Base-by-base conservation (phyloP, 1,140 invertebrate species). In the Drosophila triauraria region DNA sequence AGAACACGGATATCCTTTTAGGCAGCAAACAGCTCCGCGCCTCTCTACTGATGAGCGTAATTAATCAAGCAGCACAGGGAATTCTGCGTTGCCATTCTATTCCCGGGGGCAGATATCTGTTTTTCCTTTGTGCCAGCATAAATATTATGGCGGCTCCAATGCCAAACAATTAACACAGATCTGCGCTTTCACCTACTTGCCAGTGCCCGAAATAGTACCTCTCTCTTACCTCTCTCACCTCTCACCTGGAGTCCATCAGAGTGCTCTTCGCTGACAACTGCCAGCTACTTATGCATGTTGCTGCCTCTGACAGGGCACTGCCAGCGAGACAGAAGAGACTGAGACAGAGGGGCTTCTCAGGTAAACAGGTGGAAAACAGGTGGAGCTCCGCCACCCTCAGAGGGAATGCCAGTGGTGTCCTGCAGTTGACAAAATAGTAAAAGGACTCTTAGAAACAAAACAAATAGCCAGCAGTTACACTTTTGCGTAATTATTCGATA, bases 201-300 rank as follows among this genome's bases (percentile, higher is more conserved):
- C 48, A 25, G 20, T n/a, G 44, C 38, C 50, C 57, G 50, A 72
- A 72, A 72, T 71, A 72, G 69, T 27, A 48, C 25, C 43, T 38
- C 30, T 20, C 32, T 4, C n/a, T 17, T 15, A 9, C 40, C 57
- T 42, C 44, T 4, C n/a, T 17, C 17, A 9, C 40, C 57, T 42
- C 44, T 58, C 27, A 76, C 59, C 30, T 65, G 50, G 27, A 23
- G 69, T 58, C 60, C 75, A 64, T 77, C 82, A 87, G 82, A 88
- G 77, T 75, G 84, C 84, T 84, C 84, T 88, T 65, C 67, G 77
- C 81, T 84, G 80, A 90, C 85, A 88, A 84, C 84, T 84, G 80
- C 72, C 70, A 88, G 72, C 84, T 88, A 88, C 84, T 88, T 88
- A 78, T 70, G 75, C 75, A 88, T 75, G 83, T 88, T 72, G 48